These are phyloP conservation scores for Diplogasteroides magnus DNA, from an alignment of 1,140 invertebrate genomes.

Conservation along the genomic window DNA sequence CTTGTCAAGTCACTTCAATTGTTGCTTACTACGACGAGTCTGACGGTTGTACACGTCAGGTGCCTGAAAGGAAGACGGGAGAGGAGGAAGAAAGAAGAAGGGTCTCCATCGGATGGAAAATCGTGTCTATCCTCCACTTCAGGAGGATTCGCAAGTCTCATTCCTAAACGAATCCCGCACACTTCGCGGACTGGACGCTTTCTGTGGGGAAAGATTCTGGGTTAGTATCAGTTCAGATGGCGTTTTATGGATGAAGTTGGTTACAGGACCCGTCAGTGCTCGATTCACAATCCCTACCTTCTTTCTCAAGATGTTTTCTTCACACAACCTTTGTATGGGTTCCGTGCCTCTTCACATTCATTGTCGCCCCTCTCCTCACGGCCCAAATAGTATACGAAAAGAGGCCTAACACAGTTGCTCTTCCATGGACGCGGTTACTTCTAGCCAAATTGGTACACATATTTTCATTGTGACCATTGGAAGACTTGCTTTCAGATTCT, in stretches of 20 bases:
- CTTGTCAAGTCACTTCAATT: too few species aligned
- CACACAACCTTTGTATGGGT: slow-evolving; percentile 51
- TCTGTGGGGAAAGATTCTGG: slow-evolving; percentile 33
- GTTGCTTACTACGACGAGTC: too few species aligned
- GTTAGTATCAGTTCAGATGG: slow-evolving; percentile 1
- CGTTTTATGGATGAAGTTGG: neutral
- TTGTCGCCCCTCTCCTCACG: slow-evolving; percentile 43
- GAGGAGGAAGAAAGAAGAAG: too few species aligned
- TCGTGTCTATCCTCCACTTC: too few species aligned
- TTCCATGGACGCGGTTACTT: slow-evolving; percentile 46
- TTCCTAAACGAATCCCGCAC: neutral
- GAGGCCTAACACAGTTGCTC: slow-evolving; percentile 19
- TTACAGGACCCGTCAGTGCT: slow-evolving; percentile 29
- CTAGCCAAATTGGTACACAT: slow-evolving; percentile 39
- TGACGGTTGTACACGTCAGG: too few species aligned
- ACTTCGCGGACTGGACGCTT: slow-evolving; percentile 13
- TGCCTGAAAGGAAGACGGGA: too few species aligned
- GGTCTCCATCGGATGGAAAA: too few species aligned
- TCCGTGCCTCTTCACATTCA: slow-evolving; percentile 42
- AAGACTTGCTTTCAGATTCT: slow-evolving; percentile 27
- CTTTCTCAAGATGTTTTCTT: slow-evolving; percentile 45
- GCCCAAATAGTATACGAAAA: slow-evolving; percentile 37
- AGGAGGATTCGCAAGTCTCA: too few species aligned
- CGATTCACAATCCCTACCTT: slow-evolving; percentile 31
- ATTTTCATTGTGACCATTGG: neutral